Evolutionary conservation across 2,113 vertebrate species (phyloP).

Genomic region (Brienomyrus brachyistius): DNA sequence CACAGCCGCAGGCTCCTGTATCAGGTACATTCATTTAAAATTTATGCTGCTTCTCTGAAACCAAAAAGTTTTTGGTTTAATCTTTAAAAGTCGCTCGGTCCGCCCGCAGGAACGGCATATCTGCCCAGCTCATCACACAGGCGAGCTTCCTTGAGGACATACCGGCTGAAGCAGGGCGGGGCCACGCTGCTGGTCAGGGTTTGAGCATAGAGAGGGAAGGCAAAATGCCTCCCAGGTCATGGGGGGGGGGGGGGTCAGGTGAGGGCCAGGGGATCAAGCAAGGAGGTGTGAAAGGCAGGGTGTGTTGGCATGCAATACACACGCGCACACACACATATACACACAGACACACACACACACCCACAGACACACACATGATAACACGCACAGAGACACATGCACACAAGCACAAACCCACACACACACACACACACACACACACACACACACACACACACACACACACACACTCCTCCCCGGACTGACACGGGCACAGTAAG

Average conservation of each 20-base stretch:
- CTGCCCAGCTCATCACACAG: not conserved
- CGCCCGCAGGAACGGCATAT: not conserved
- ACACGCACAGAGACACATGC: no score
- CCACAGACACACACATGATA: no score
- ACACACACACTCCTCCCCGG: not conserved
- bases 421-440: not conserved
- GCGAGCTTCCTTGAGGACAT: not conserved
- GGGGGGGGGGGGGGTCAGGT: not conserved
- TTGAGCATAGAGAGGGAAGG: not conserved
- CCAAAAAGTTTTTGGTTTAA: not conserved
- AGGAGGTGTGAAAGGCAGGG: not conserved
- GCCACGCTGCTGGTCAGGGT: not conserved
- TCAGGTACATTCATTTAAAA: not conserved
- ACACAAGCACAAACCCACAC: no score
- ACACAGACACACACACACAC: no score
- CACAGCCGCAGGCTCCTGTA: not conserved
- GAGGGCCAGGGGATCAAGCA: not conserved
- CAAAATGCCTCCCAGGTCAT: not conserved
- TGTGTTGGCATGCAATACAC: not conserved
- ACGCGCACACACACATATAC: no score
- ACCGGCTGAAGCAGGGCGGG: not conserved
- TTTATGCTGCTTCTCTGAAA: not conserved
- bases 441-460: not conserved
- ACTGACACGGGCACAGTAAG: not conserved
- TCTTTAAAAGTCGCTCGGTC: not conserved